phyloP scores from a whole-genome alignment of 2,888 invertebrate genomes.

The Sphinx pinastri region DNA sequence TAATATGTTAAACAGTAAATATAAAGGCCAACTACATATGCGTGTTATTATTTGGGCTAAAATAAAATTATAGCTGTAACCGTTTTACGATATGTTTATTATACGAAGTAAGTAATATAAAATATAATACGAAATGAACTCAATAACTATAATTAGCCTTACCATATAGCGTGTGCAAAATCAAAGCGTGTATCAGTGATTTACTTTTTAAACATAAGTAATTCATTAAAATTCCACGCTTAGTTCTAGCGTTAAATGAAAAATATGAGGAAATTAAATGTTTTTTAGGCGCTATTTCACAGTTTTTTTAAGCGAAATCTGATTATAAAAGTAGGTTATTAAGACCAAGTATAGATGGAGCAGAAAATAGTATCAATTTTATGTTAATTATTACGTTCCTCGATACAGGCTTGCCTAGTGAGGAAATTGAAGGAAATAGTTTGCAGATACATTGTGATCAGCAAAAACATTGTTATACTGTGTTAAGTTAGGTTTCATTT shows the following conservation, averaged over 20 bases:
- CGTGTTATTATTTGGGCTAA: background rate
- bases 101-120: background rate
- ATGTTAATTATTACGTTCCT: no score
- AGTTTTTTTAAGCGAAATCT: background rate
- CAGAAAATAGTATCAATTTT: no score
- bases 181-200: conserved; percentile 16
- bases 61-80: background rate
- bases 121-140: background rate
- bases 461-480: no score
- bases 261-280: conserved; percentile 19
- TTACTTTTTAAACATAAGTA: conserved; percentile 14
- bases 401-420: no score
- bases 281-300: conserved; percentile 3
- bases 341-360: no score
- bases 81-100: conserved; percentile 4
- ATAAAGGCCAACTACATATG: background rate
- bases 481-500: no score
- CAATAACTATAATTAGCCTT: conserved; percentile 18
- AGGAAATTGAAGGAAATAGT: no score
- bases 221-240: conserved; percentile 18
- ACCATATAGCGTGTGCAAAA: conserved; percentile 14
- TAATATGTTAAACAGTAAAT: no score
- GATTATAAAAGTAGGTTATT: background rate
- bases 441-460: no score
- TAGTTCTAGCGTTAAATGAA: conserved; percentile 6